Conservation (phyloP, 2,113 vertebrate species). For the Tragelaphus strepsiceros region DNA sequence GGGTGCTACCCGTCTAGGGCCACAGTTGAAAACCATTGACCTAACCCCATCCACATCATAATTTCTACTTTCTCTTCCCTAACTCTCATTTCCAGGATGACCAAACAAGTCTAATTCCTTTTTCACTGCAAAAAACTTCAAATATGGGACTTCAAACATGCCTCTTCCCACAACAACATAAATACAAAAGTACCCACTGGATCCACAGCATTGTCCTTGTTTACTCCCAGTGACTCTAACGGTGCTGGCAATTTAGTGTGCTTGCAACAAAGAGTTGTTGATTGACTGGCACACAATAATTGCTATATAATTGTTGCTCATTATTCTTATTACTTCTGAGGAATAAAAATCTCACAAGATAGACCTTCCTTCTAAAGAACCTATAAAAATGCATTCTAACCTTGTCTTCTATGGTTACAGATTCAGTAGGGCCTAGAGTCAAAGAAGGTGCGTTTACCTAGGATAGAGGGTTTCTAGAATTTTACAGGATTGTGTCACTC, state of each 20-base stretch:
- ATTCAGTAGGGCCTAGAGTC: neutral
- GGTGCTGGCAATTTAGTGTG: neutral
- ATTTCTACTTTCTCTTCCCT: neutral
- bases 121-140: neutral
- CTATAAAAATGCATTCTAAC: neutral
- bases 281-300: neutral
- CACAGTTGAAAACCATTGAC: neutral
- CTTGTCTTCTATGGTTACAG: neutral
- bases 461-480: neutral
- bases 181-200: neutral
- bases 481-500: neutral
- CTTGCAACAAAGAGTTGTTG: neutral
- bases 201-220: neutral
- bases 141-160: neutral
- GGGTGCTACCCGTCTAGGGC: neutral
- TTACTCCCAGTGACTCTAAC: neutral
- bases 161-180: neutral
- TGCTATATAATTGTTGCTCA: neutral
- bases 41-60: neutral
- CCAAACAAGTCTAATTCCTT: neutral
- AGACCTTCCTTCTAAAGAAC: neutral
- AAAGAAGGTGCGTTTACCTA: neutral
- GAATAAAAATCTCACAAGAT: conserved; percentile 1
- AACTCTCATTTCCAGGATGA: neutral
- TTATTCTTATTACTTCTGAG: conserved; percentile 16